Conservation (phyloP, 2,888 invertebrate species). For the Protonemura montana region DNA sequence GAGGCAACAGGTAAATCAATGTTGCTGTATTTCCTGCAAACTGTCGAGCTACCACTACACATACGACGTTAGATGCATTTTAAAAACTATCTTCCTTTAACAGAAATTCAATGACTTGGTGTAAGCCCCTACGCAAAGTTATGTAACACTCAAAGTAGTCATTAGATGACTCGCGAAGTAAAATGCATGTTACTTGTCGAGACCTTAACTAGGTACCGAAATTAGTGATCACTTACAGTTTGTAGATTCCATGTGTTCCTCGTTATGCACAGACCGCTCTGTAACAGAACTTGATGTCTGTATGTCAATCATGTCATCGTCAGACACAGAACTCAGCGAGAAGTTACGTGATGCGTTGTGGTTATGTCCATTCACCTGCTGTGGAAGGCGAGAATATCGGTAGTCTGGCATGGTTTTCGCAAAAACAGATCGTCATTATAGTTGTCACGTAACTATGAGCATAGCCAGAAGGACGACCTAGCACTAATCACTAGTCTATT, state of each 20-base stretch:
- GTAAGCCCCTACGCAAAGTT: too few species aligned
- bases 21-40: too few species aligned
- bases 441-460: not conserved
- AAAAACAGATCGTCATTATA: conserved; percentile 15
- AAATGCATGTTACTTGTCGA: too few species aligned
- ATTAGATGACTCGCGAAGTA: too few species aligned
- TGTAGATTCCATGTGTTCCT: conserved; percentile 47
- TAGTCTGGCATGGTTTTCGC: not conserved
- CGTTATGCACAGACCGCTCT: conserved; percentile 54
- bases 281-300: conserved; percentile 62
- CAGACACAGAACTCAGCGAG: conserved; percentile 60
- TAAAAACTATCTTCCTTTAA: too few species aligned
- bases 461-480: not conserved
- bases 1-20: conserved; percentile 10
- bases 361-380: conserved; percentile 50
- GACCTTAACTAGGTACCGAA: not conserved
- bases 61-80: too few species aligned
- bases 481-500: not conserved
- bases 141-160: too few species aligned
- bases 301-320: conserved; percentile 74
- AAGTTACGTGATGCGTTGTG: conserved; percentile 51
- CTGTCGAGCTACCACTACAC: too few species aligned
- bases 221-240: conserved; percentile 48
- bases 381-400: conserved; percentile 38
- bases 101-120: too few species aligned